Evolutionary conservation across 1,140 invertebrate species (phyloP).

Genomic region (Magallana ariakensis): DNA sequence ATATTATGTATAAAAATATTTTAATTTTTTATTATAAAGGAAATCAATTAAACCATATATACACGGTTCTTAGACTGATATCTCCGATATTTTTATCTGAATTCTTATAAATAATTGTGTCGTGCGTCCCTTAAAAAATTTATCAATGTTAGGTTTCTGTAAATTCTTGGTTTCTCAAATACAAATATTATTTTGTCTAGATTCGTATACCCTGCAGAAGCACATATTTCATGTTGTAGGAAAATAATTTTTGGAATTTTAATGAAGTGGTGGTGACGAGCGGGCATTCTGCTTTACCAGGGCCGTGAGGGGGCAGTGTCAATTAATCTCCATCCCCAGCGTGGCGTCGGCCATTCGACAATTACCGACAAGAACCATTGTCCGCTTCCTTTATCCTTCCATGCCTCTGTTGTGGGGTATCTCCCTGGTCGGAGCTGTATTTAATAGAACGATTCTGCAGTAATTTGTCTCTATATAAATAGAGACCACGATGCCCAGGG

Average conservation of each 20-base stretch:
- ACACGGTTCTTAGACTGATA: too few relatives aligned
- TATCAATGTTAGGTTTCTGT: too few relatives aligned
- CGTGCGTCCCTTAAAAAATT: too few relatives aligned
- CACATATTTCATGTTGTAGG: not conserved
- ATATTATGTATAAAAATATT: too few relatives aligned
- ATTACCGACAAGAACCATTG: constrained; percentile 21
- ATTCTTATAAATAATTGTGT: too few relatives aligned
- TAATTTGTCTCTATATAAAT: constrained; percentile 37
- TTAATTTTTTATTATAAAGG: too few relatives aligned
- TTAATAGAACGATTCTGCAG: constrained; percentile 36
- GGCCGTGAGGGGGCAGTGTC: constrained; percentile 21
- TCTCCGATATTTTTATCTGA: too few relatives aligned
- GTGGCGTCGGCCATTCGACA: not conserved
- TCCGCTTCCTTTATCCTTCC: constrained; percentile 1
- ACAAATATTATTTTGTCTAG: too few relatives aligned
- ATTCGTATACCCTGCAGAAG: not conserved
- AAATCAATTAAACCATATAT: too few relatives aligned
- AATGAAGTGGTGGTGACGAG: constrained; percentile 21
- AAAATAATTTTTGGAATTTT: constrained; percentile 25
- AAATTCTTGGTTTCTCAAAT: too few relatives aligned
- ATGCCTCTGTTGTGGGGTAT: constrained; percentile 23
- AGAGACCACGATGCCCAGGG: constrained; percentile 3
- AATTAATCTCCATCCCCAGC: constrained; percentile 6
- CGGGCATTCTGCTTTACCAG: constrained; percentile 11
- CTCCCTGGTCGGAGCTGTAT: constrained; percentile 5